Evolutionary conservation across 2,113 vertebrate genomes (phyloP), one percentile per base, ranked within the genome.

Genomic region (Riparia riparia): DNA sequence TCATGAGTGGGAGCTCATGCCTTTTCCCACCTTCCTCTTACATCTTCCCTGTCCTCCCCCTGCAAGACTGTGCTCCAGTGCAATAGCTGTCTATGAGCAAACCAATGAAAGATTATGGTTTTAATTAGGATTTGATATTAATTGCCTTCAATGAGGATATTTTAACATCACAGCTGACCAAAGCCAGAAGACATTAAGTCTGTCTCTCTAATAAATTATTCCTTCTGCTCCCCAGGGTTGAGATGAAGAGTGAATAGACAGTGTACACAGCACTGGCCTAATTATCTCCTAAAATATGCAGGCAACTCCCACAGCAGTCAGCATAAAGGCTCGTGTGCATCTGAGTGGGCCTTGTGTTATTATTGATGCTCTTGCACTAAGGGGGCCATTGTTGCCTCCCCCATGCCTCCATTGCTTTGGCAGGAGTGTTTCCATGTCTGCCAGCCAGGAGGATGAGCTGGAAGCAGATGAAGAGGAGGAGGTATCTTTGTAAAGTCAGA

Each of bases 271-370:
- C 41, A 56, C 54, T 1, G 0, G 69, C 51, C 71, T 92, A 92
- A 96, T 92, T 90, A 69, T 82, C 68, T 90, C 63, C 71, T 95
- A 94, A 94, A 96, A 91, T 92, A 95, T 95, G 92, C 94, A 93
- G 82, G 69, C 92, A 95, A 72, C 94, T 95, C 92, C 95, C 89
- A 86, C 82, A 66, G 89, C 66, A 95, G 84, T 44, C 42, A 80
- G 77, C 50, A 80, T 71, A 91, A 84, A 86, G 58, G 34, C 96
- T 95, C 42, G 17, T 80, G 84, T 80, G 71, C 78, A 45, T 93
- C 82, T 93, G 85, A 84, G 74, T 79, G 63, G 47, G 32, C n/a
- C 45, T 37, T 85, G 73, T 85, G 50, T 82, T 94, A 45, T 78
- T 95, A 89, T 28, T 12, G 53, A 94, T 94, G 63, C 86, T 89